These are phyloP conservation scores for Nothoprocta perdicaria DNA, from an alignment of 2,113 vertebrate genomes.

Conservation along the genomic window DNA sequence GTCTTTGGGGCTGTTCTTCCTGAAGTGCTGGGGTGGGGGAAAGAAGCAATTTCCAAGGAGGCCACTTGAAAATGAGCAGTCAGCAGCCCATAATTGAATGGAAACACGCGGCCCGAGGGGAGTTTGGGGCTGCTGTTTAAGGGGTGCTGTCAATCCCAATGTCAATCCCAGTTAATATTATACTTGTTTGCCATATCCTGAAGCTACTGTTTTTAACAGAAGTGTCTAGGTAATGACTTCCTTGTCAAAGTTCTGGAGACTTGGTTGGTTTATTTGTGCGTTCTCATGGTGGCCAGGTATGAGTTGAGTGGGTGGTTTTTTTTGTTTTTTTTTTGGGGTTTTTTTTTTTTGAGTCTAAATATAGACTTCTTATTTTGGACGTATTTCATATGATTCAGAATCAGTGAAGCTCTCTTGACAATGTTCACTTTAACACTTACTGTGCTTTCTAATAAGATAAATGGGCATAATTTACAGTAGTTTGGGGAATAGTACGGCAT, in stretches of 20 bases:
- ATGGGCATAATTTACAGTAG: not conserved
- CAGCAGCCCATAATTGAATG: not conserved
- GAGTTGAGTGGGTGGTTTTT: not conserved
- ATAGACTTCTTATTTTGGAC: not conserved
- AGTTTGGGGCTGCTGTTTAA: not conserved
- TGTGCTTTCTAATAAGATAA: not conserved
- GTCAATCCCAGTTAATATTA: not conserved
- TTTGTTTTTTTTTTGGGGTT: not conserved
- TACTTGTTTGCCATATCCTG: not conserved
- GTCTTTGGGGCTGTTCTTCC: not conserved
- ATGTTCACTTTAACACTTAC: not conserved
- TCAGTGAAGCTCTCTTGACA: not conserved
- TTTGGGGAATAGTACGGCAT: not conserved
- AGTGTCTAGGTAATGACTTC: not conserved
- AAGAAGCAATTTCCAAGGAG: not conserved
- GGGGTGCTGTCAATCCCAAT: too few species aligned
- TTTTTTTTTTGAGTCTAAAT: not conserved
- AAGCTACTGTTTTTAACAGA: not conserved
- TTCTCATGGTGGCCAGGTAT: not conserved
- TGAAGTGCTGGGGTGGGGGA: not conserved
- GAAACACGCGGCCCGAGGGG: fast-evolving
- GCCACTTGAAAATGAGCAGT: not conserved
- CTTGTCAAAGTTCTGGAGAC: not conserved
- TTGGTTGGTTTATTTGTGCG: not conserved
- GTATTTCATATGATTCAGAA: not conserved